Evolutionary conservation across 30 jellyfish, hydroid and myxozoan species (phyloP).

Genomic region (Rhopilema esculentum): DNA sequence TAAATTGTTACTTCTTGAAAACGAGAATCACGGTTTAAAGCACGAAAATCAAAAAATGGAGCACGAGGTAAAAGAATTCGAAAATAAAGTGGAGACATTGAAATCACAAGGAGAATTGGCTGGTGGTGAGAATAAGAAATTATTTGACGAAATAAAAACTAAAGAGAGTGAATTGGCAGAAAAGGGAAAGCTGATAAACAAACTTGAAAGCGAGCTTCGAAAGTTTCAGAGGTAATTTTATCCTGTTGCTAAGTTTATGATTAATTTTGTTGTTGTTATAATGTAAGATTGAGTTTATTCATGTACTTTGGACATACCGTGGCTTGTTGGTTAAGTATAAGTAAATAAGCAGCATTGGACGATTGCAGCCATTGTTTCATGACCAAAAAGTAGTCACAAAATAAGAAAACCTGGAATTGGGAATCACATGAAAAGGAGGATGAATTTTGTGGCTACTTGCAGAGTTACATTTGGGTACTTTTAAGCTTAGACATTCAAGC

Average conservation of each 20-base stretch:
- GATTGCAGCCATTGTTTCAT: too few relatives aligned
- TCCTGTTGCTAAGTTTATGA: not conserved
- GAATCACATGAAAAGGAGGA: too few relatives aligned
- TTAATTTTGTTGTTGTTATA: not conserved
- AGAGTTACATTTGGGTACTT: not conserved
- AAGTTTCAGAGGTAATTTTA: not conserved
- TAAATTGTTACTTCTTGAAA: not conserved
- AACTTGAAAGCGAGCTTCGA: not conserved
- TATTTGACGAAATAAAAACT: not conserved
- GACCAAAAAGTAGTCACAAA: too few relatives aligned
- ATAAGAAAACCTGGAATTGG: too few relatives aligned
- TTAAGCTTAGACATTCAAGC: not conserved
- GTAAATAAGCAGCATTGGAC: too few relatives aligned
- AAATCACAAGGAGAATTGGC: not conserved
- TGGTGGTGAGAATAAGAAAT: not conserved
- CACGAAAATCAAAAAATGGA: not conserved
- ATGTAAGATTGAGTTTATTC: not conserved
- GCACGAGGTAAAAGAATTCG: not conserved
- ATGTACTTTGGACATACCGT: not conserved
- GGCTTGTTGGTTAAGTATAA: too few relatives aligned
- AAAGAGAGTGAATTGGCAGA: not conserved
- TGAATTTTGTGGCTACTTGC: too few relatives aligned
- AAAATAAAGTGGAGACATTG: not conserved
- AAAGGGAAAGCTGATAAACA: not conserved
- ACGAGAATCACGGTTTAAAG: not conserved